Evolutionary conservation across 2,888 invertebrate genomes (phyloP).

Genomic region (Philaethria dido): DNA sequence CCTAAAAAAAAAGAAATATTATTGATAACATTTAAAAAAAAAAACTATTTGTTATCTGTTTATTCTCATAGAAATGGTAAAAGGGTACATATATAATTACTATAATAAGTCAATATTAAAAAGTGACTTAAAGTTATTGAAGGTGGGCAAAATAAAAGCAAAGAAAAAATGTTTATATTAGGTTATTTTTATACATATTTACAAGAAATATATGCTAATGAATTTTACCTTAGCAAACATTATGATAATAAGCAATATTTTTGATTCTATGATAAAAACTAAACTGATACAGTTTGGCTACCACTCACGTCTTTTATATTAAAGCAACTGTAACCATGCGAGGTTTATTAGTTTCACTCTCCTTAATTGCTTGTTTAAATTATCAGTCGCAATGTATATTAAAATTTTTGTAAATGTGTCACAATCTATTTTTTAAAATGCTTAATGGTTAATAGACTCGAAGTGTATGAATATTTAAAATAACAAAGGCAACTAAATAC

Average conservation of each 20-base stretch:
- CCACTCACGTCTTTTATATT: conserved; percentile 12
- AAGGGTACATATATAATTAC: too few relatives aligned
- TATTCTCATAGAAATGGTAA: too few relatives aligned
- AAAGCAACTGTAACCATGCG: neutral
- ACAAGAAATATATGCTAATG: too few relatives aligned
- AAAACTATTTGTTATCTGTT: too few relatives aligned
- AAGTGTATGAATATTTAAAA: neutral
- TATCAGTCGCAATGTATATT: conserved; percentile 15
- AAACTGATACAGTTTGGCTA: conserved; percentile 6
- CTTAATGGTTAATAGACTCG: neutral
- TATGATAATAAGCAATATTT: neutral
- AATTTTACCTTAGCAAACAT: conserved; percentile 5
- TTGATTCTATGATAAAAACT: conserved; percentile 5
- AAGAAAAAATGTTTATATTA: too few relatives aligned
- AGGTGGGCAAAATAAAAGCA: neutral
- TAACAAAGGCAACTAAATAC: too few relatives aligned
- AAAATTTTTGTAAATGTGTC: conserved; percentile 10
- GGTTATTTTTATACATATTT: too few relatives aligned
- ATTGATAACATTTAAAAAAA: neutral
- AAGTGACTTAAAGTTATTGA: too few relatives aligned
- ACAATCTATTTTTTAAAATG: neutral
- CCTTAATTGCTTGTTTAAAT: conserved; percentile 13
- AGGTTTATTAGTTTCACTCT: conserved; percentile 17
- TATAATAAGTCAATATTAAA: too few relatives aligned
- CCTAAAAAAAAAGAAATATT: conserved; percentile 41